Evolutionary conservation across 2,113 vertebrate genomes (phyloP), one percentile per base, ranked within the genome.

Genomic region (Prunella fulvescens): DNA sequence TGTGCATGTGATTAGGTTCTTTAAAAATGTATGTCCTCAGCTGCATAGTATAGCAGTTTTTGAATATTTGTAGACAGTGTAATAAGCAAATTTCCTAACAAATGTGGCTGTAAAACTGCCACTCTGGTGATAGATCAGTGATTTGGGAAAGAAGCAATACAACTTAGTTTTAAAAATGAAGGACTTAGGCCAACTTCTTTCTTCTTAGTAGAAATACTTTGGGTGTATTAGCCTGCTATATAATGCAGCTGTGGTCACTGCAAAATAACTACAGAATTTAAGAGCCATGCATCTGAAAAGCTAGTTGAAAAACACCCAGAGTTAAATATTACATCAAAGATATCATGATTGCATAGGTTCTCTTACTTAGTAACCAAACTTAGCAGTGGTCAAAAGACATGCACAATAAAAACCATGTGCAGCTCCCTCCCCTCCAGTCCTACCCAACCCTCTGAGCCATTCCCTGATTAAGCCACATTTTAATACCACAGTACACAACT

Each of bases 321-420:
- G 61, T 42, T 87, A 80, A 45, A 45, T 51, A 72, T 58, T 51
- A 79, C 31, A 65, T 19, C 31, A 93, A 97, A 96, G 84, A 76
- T 87, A 93, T 96, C 97, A 96, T 98, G 98, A 98, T 97, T 97
- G 97, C 87, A 81, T 86, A 94, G 97, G 96, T 92, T 90, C 79
- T 89, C 78, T 77, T 95, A 91, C 29, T 92, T 83, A 95, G 86
- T 93, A 97, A 97, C 66, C 37, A 54, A 91, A 93, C 48, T 92
- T 37, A 92, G 54, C 81, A 61, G 66, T 90, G 88, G 48, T 94
- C 53, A 86, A 72, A 88, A 71, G 79, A 89, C 97, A 97, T 97
- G 97, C 97, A 92, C n/a, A 71, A 58, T 57, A 86, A 87, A 69
- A 86, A 37, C 44, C 2, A 3, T 89, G 72, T 72, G 87, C 71